Evolutionary conservation across 2,797 vertebrate species (phyloP).

Genomic region (Schizopygopsis pylzovi): DNA sequence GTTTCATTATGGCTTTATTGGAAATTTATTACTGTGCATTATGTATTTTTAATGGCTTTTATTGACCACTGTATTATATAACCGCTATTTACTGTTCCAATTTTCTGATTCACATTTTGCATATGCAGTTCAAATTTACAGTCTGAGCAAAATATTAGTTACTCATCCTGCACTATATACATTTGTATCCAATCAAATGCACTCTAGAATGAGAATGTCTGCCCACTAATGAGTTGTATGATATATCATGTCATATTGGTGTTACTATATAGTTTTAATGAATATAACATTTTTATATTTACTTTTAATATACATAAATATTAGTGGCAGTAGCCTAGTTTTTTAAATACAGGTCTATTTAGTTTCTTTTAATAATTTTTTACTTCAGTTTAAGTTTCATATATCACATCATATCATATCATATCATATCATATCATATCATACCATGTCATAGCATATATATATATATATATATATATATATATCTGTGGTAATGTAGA

Average conservation of each 20-base stretch:
- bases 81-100: neutral
- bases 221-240: neutral
- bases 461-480: no score
- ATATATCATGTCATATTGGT: neutral
- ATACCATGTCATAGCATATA: no score
- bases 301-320: no score
- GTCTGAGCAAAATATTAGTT: neutral
- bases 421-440: neutral
- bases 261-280: neutral
- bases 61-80: neutral
- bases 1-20: slow-evolving; percentile 13
- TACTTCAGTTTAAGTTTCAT: neutral
- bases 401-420: neutral
- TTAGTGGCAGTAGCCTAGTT: no score
- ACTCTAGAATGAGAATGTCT: neutral
- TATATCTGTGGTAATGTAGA: neutral
- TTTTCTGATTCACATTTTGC: neutral
- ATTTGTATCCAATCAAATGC: slow-evolving; percentile 3
- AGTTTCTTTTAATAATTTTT: neutral
- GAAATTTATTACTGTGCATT: slow-evolving; percentile 16
- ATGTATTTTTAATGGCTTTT: slow-evolving; percentile 5
- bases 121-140: neutral
- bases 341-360: neutral
- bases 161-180: neutral
- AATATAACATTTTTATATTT: no score